These are phyloP conservation scores for Parnassius orleans DNA, from an alignment of 2,888 invertebrate genomes.

Conservation along the genomic window DNA sequence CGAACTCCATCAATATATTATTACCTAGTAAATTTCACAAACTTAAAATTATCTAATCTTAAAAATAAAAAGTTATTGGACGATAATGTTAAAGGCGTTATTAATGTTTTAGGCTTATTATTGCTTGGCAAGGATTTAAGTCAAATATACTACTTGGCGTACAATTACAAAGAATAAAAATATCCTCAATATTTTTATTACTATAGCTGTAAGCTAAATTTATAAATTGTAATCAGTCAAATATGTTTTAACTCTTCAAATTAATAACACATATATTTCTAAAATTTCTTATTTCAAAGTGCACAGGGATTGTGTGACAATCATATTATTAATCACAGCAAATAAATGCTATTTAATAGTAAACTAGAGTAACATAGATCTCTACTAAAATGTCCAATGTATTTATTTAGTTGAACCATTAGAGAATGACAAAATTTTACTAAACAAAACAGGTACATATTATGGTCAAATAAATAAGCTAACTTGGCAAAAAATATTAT, in stretches of 20 bases:
- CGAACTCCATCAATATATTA: conserved; percentile 2
- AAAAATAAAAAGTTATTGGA: conserved; percentile 26
- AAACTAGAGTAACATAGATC: conserved; percentile 1
- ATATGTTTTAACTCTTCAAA: no score
- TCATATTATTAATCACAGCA: conserved; percentile 9
- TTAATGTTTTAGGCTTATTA: conserved; percentile 18
- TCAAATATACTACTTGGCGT: neutral
- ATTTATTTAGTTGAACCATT: neutral
- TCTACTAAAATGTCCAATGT: conserved; percentile 12
- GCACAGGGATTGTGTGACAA: no score
- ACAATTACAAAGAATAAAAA: no score
- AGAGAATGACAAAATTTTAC: neutral
- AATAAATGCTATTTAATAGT: conserved; percentile 19
- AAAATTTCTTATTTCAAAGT: no score
- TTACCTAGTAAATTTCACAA: conserved; percentile 12
- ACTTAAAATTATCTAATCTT: conserved; percentile 17
- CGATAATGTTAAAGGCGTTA: conserved; percentile 23
- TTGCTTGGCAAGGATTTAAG: conserved; percentile 29
- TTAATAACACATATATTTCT: no score
- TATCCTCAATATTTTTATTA: no score
- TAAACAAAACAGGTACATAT: no score
- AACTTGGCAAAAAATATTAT: neutral
- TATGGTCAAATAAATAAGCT: neutral
- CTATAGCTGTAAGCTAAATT: no score
- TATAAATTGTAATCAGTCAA: no score